Base-by-base conservation (phyloP, 2,113 vertebrate genomes). In the Illadopsis cleaveri region DNA sequence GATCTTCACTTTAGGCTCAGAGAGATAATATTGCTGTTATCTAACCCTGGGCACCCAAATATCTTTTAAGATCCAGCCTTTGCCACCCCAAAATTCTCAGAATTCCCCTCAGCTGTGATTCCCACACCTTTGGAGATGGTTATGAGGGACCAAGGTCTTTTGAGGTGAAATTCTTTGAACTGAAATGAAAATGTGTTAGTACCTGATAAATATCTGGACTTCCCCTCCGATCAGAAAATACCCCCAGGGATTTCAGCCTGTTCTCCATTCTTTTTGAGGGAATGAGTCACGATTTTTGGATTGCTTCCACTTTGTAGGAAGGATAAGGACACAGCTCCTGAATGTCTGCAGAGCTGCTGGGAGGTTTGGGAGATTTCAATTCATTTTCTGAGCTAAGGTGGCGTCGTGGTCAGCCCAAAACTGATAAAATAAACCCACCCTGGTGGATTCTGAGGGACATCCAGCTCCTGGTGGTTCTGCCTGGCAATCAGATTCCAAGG, bases 201-300 rank as follows among this genome's bases (percentile, higher is more conserved):
- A 35, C 48, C 40, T 5, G 54, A 94, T 82, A 95, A 94, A 82
- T 51, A 94, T 80, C 90, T 92, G 71, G 62, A 72, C 45, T 88
- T 94, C 15, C 71, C 66, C 85, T 92, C 85, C 22, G 53, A 82
- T 91, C 37, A 47, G 38, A 21, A 12, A 77, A 57, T 9, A 30
- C 25, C 80, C 82, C 45, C 62, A 61, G 70, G 66, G 82, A 48
- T 82, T 48, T 35, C 71, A 92, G 38, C 54, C 58, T 25, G 21
- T 45, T 86, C 81, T 85, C 53, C 70, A 35, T n/a, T 72, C 42
- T 68, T 82, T 94, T 73, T 76, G 73, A 85, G 70, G 73, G 79
- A 79, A 50, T 70, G 33, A 89, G 53, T 82, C 45, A 58, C 9
- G 37, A 17, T 47, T 79, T 79, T 60, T 80, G 40, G 48, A 72